Conservation (phyloP, 2,888 invertebrate species). For the Catocala sponsa region DNA sequence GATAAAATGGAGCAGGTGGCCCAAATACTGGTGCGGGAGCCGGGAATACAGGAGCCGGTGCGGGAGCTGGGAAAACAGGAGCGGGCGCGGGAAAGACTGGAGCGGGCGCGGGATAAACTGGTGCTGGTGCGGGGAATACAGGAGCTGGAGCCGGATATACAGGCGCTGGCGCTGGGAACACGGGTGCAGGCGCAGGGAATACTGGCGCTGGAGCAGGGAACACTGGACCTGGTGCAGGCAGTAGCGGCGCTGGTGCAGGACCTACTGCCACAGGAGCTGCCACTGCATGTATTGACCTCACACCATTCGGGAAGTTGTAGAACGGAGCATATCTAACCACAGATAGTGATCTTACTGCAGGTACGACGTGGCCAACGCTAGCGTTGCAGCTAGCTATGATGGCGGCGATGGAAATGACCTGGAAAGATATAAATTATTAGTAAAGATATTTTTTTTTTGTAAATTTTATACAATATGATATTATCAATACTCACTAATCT, state of each 20-base stretch:
- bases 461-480: slow-evolving; percentile 13
- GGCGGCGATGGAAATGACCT: slow-evolving; percentile 70
- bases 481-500: slow-evolving; percentile 74
- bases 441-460: not conserved
- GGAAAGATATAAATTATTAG: slow-evolving; percentile 39
- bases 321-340: slow-evolving; percentile 82
- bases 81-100: slow-evolving; percentile 36
- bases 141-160: slow-evolving; percentile 45
- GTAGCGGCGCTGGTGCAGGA: slow-evolving; percentile 39
- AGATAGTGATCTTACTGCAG: slow-evolving; percentile 73
- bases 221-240: slow-evolving; percentile 45
- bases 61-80: slow-evolving; percentile 24
- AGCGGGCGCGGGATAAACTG: slow-evolving; percentile 37
- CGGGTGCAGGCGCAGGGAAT: slow-evolving; percentile 44
- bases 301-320: slow-evolving; percentile 79
- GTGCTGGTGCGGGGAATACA: slow-evolving; percentile 44
- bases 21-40: slow-evolving; percentile 45
- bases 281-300: slow-evolving; percentile 78
- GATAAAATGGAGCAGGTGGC: slow-evolving; percentile 35
- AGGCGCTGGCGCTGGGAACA: slow-evolving; percentile 50
- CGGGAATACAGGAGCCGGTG: slow-evolving; percentile 40
- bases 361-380: slow-evolving; percentile 77
- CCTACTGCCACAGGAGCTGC: slow-evolving; percentile 58
- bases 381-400: slow-evolving; percentile 79
- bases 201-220: slow-evolving; percentile 53